Percentiles rank a stretch among this genome's conserved stretches.
phyloP scores from a whole-genome alignment of 2,113 vertebrate genomes.

The Vidua chalybeata region DNA sequence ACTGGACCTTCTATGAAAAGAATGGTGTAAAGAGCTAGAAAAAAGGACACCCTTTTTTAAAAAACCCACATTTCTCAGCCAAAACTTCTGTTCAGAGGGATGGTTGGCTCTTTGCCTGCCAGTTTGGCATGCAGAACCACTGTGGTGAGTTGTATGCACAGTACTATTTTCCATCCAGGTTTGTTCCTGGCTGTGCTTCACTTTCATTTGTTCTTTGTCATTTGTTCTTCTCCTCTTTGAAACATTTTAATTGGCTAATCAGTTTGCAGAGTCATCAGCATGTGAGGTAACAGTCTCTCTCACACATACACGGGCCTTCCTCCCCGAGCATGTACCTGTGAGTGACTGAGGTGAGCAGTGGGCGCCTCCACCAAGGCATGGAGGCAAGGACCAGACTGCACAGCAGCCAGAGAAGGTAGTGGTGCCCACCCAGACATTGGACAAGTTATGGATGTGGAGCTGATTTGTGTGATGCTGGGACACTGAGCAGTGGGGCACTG shows the following conservation, averaged over 20 bases:
- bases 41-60: not conserved
- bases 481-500: not conserved
- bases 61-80: not conserved
- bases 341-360: not conserved
- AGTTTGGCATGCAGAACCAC: not conserved
- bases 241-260: not conserved
- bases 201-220: slow-evolving; percentile 6
- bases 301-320: accelerated
- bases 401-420: not conserved
- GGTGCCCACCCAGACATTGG: not conserved
- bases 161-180: not conserved
- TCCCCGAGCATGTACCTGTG: not conserved
- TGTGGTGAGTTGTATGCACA: not conserved
- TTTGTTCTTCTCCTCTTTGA: slow-evolving; percentile 7
- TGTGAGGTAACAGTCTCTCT: not conserved
- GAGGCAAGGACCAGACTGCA: not conserved
- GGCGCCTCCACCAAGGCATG: not conserved
- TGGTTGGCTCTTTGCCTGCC: not conserved
- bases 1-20: not conserved
- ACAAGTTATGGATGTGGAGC: not conserved
- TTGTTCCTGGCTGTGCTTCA: not conserved
- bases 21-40: not conserved
- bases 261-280: not conserved
- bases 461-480: not conserved
- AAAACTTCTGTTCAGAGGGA: not conserved